Conservation (phyloP, 2,888 invertebrate species). For the Drosophila leonis region DNA sequence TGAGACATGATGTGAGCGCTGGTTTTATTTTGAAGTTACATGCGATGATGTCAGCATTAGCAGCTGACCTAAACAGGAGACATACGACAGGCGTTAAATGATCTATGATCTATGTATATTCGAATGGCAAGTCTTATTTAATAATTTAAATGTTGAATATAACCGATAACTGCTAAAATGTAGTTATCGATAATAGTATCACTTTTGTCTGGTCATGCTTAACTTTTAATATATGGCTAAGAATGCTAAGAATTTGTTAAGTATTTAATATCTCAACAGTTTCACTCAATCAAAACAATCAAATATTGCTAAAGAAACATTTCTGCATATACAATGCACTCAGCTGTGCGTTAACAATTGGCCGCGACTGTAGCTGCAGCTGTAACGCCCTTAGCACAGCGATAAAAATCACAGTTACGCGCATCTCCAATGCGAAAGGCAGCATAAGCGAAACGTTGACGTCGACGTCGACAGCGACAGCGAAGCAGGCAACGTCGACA, state of each 20-base stretch:
- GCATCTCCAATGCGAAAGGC: slow-evolving; percentile 51
- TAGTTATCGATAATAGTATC: not conserved
- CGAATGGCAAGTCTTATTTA: not conserved
- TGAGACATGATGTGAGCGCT: no score
- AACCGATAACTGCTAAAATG: no score
- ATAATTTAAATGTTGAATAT: not conserved
- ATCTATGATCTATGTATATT: no score
- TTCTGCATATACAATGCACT: not conserved
- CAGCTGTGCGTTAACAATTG: not conserved
- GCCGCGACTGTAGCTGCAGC: slow-evolving; percentile 11
- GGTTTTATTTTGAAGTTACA: no score
- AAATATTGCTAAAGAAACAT: not conserved
- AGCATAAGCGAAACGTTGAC: slow-evolving; percentile 9
- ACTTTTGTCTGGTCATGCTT: not conserved
- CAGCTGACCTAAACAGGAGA: no score
- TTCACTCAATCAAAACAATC: not conserved
- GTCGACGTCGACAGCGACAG: not conserved
- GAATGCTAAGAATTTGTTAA: not conserved
- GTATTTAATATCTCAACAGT: not conserved
- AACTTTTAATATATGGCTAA: no score
- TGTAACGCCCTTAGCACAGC: slow-evolving; percentile 8
- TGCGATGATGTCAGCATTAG: no score
- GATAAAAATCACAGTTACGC: slow-evolving; percentile 35
- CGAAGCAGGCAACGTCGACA: not conserved
- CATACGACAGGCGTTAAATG: no score